These are phyloP conservation scores for Gymnosoma rotundatum DNA, from an alignment of 2,888 invertebrate genomes.

Conservation along the genomic window DNA sequence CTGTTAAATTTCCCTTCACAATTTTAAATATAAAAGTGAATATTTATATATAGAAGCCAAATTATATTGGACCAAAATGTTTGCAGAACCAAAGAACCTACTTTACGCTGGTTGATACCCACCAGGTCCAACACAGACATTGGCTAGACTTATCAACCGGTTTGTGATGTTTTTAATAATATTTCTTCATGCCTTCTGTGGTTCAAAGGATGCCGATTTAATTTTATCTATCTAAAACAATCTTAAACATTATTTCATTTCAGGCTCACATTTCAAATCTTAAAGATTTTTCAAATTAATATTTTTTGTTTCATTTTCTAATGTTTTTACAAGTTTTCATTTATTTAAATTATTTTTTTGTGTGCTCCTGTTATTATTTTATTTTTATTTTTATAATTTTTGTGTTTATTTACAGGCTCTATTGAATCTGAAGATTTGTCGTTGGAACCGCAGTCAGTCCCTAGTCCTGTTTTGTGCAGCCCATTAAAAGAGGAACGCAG, in stretches of 20 bases:
- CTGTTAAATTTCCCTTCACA: too few relatives aligned
- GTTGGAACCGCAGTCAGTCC: constrained; percentile 84
- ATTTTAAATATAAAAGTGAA: too few relatives aligned
- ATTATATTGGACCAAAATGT: too few relatives aligned
- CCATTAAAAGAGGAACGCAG: constrained; percentile 86
- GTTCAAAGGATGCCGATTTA: too few relatives aligned
- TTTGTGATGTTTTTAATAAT: too few relatives aligned
- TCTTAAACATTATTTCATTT: not conserved
- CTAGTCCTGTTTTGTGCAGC: constrained; percentile 83
- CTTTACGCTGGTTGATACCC: too few relatives aligned
- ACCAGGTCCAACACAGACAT: too few relatives aligned
- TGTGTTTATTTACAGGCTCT: constrained; percentile 85
- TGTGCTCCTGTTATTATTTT: not conserved
- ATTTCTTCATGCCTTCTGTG: too few relatives aligned
- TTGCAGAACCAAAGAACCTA: too few relatives aligned
- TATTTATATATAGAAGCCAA: too few relatives aligned
- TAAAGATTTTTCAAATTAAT: not conserved
- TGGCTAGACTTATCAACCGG: too few relatives aligned
- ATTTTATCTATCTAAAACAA: not conserved
- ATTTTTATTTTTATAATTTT: constrained; percentile 33
- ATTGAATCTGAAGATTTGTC: constrained; percentile 91
- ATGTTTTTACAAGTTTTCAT: not conserved
- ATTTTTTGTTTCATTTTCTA: not conserved
- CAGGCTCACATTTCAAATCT: not conserved
- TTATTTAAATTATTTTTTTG: not conserved